Evolutionary conservation across 30 jellyfish, hydroid and myxozoan genomes (phyloP).

Genomic region (Cassiopea xamachana): DNA sequence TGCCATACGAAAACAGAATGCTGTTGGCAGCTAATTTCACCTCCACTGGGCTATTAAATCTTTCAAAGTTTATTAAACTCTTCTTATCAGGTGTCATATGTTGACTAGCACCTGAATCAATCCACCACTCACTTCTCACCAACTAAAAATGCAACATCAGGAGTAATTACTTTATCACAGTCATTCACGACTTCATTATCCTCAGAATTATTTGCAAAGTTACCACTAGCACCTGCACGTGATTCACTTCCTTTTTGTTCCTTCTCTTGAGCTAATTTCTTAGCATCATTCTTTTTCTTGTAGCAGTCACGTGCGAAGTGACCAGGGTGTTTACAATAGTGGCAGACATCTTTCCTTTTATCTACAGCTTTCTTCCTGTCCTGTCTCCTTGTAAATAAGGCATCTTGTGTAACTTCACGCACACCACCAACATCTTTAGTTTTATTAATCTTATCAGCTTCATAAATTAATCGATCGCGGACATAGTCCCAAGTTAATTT

Average conservation of each 20-base stretch:
- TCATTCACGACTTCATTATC: no score
- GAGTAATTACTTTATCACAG: neutral
- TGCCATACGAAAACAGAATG: neutral
- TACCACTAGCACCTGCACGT: no score
- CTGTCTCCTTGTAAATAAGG: neutral
- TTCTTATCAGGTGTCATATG: neutral
- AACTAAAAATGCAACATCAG: neutral
- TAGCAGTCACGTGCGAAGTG: no score
- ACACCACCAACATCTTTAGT: neutral
- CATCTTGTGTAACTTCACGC: neutral
- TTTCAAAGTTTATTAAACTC: neutral
- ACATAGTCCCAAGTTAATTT: neutral
- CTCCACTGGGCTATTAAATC: neutral
- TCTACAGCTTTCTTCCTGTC: no score
- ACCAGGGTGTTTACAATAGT: no score
- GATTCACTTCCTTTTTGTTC: no score
- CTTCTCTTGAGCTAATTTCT: no score
- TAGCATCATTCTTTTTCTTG: no score
- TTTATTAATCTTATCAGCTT: neutral
- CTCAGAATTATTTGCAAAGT: no score
- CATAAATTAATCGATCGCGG: neutral
- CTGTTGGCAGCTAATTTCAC: neutral
- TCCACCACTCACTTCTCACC: neutral
- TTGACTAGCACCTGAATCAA: neutral
- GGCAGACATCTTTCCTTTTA: no score